Base-by-base conservation (phyloP, 1,140 invertebrate species). In the Oreohelix idahoensis region DNA sequence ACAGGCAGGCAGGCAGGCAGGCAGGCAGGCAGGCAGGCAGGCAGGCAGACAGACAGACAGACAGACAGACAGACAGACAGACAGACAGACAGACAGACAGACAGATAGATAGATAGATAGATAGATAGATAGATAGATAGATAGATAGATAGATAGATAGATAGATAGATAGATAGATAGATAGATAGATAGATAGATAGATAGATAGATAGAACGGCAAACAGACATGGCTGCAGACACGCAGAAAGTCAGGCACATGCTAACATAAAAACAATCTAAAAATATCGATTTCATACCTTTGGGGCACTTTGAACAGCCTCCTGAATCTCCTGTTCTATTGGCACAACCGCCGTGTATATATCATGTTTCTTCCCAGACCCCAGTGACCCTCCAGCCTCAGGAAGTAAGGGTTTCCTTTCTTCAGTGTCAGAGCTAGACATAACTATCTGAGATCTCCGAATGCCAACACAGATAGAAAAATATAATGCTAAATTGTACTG, bases 121-220 rank as follows among this genome's bases (percentile, higher is more conserved):
- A 69, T n/a, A 35, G 63, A 69, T n/a, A 35, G 63, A 69, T n/a
- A 69, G 63, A 69, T n/a, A 69, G 63, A 69, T n/a, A 69, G 63
- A 69, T n/a, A 69, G 63, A 69, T n/a, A 69, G 63, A 69, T n/a
- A 69, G 63, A 69, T n/a, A 69, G 63, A 69, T n/a, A 69, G 63
- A 69, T n/a, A 69, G 63, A 69, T n/a, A 69, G 63, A 69, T n/a
- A 69, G 63, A n/a, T n/a, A 69, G 63, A n/a, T n/a, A 69, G 63
- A n/a, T n/a, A 69, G 63, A 69, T n/a, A 69, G 63, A 69, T n/a
- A 69, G 63, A 69, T n/a, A 29, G 63, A 69, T 11, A 69, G n/a
- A 69, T 13, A n/a, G 63, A 69, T n/a, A 69, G 63, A 69, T 69
- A 69, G n/a, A 69, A 29, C 26, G 63, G 8, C 26, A 13, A 35